These are phyloP conservation scores for Potamarius usumacintae DNA, from an alignment of 2,113 vertebrate species.

Conservation along the genomic window DNA sequence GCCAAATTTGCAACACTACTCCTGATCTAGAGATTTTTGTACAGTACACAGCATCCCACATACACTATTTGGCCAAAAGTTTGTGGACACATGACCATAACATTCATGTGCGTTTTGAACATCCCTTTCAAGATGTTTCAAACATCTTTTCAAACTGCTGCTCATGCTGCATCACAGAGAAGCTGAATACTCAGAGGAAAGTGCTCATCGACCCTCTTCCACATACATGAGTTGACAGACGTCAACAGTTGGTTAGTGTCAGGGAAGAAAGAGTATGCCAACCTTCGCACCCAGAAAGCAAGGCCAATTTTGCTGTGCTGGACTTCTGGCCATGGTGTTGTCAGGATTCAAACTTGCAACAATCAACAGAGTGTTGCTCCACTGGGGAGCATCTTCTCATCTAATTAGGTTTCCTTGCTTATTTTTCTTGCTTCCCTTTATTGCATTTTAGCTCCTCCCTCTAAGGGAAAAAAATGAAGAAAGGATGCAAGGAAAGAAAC, in stretches of 20 bases:
- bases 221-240: neutral
- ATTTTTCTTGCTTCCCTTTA: neutral
- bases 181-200: too few relatives aligned
- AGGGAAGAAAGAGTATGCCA: neutral
- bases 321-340: neutral
- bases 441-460: neutral
- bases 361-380: neutral
- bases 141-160: too few relatives aligned
- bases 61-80: too few relatives aligned
- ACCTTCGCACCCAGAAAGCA: too few relatives aligned
- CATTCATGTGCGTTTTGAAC: neutral
- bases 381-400: conserved; percentile 6
- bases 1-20: too few relatives aligned
- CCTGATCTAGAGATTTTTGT: neutral
- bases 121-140: too few relatives aligned
- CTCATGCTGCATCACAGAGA: too few relatives aligned
- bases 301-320: too few relatives aligned
- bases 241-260: neutral
- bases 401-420: neutral
- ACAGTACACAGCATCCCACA: neutral
- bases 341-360: neutral
- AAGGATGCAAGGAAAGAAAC: neutral
- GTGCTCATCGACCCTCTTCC: neutral
- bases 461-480: neutral
- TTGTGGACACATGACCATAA: neutral